Conservation (phyloP, 2,113 vertebrate species). For the Melanerpes aurifrons region DNA sequence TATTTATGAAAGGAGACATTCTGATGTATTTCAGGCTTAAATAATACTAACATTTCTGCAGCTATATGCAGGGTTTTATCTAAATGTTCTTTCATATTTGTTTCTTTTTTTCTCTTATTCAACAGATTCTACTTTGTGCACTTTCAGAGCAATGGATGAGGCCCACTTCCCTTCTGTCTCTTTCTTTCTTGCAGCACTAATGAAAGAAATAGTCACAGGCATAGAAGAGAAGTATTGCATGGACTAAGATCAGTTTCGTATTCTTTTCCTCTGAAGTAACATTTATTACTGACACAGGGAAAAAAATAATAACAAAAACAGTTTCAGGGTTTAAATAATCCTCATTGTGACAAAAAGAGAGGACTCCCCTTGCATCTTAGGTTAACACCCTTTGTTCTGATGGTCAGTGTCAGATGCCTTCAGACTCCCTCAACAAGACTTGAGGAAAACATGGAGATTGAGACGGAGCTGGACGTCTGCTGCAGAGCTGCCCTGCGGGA, state of each 20-base stretch:
- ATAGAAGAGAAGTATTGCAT: background rate
- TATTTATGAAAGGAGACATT: background rate
- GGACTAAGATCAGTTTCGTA: background rate
- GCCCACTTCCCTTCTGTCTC: background rate
- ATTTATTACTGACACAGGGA: background rate
- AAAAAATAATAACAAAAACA: background rate
- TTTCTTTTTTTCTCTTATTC: background rate
- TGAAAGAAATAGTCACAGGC: background rate
- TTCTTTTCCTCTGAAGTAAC: background rate
- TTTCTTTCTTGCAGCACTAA: background rate
- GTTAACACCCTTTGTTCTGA: background rate
- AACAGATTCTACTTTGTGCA: background rate
- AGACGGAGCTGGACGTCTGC: background rate
- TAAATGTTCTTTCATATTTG: background rate
- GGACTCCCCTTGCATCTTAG: background rate
- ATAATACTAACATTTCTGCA: background rate
- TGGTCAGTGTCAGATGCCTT: background rate
- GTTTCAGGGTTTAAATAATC: background rate
- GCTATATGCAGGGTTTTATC: background rate
- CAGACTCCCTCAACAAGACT: rapidly evolving
- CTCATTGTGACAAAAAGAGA: background rate
- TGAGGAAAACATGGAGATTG: background rate
- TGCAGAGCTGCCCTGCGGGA: background rate
- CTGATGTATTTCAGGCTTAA: background rate
- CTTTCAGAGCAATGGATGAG: background rate